These are phyloP conservation scores for Fukomys damarensis DNA, from an alignment of 2,113 vertebrate genomes.

Conservation along the genomic window DNA sequence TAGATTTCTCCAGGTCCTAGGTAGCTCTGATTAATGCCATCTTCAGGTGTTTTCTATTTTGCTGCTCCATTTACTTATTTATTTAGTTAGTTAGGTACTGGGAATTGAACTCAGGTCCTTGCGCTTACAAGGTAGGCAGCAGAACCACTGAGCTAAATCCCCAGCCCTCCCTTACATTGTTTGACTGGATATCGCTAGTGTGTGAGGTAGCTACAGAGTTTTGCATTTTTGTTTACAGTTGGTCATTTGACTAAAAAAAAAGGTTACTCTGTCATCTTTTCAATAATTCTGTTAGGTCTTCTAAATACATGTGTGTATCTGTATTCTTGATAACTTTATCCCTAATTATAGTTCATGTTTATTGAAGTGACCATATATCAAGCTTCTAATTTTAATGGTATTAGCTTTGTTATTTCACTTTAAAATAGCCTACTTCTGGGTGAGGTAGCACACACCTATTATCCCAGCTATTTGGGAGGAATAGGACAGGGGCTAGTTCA, in stretches of 20 bases:
- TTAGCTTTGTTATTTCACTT: conserved; percentile 28
- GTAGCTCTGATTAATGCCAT: not conserved
- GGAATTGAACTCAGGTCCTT: too few species aligned
- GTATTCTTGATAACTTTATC: not conserved
- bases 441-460: not conserved
- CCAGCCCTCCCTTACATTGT: not conserved
- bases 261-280: not conserved
- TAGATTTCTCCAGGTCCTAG: not conserved
- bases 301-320: not conserved
- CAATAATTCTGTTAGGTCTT: conserved; percentile 9
- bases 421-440: not conserved
- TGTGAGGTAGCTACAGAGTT: not conserved
- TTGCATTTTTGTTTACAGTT: not conserved
- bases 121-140: too few species aligned
- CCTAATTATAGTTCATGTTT: not conserved
- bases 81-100: too few species aligned
- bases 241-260: conserved; percentile 10
- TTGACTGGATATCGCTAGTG: not conserved
- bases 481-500: not conserved
- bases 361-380: not conserved
- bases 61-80: too few species aligned
- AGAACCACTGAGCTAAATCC: too few species aligned
- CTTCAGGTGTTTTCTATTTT: not conserved
- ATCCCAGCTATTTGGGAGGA: not conserved
- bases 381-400: conserved; percentile 1